These are phyloP conservation scores for Thunnus thynnus DNA, from an alignment of 2,113 vertebrate species.

Conservation along the genomic window DNA sequence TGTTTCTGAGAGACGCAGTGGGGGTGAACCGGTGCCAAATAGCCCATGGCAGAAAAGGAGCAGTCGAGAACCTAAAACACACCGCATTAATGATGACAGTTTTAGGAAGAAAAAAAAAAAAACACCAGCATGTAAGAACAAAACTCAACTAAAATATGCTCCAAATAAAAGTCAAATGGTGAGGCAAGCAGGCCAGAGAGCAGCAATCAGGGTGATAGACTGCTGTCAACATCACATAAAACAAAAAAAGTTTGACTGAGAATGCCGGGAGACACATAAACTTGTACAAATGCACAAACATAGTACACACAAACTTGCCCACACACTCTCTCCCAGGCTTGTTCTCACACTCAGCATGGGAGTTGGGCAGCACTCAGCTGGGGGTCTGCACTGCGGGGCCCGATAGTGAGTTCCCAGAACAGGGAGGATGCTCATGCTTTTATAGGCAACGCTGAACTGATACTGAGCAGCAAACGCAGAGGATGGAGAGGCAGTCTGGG, in stretches of 20 bases:
- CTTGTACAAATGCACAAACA: not conserved
- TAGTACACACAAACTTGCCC: not conserved
- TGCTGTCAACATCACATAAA: not conserved
- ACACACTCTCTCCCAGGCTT: constrained; percentile 9
- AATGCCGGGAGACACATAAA: constrained; percentile 18
- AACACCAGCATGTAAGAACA: not conserved
- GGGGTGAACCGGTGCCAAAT: constrained; percentile 34
- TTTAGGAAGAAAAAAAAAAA: constrained; percentile 8
- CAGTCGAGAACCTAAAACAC: not conserved
- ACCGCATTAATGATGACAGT: constrained; percentile 12
- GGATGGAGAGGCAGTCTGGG: constrained; percentile 77
- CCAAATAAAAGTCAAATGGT: constrained; percentile 5
- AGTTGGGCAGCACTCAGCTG: constrained; percentile 48
- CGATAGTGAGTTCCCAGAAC: constrained; percentile 48
- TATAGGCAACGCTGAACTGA: constrained; percentile 62
- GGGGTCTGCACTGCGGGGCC: constrained; percentile 45
- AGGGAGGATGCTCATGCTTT: constrained; percentile 60
- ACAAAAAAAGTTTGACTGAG: not conserved
- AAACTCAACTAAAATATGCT: constrained; percentile 9
- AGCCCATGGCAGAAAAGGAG: constrained; percentile 23
- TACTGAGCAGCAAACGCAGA: constrained; percentile 64
- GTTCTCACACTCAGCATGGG: constrained; percentile 48
- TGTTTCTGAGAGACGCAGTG: constrained; percentile 7
- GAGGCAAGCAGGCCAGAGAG: constrained; percentile 11
- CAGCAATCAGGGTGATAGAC: not conserved